Base-by-base conservation (phyloP, 2,113 vertebrate species). In the Vulpes lagopus region DNA sequence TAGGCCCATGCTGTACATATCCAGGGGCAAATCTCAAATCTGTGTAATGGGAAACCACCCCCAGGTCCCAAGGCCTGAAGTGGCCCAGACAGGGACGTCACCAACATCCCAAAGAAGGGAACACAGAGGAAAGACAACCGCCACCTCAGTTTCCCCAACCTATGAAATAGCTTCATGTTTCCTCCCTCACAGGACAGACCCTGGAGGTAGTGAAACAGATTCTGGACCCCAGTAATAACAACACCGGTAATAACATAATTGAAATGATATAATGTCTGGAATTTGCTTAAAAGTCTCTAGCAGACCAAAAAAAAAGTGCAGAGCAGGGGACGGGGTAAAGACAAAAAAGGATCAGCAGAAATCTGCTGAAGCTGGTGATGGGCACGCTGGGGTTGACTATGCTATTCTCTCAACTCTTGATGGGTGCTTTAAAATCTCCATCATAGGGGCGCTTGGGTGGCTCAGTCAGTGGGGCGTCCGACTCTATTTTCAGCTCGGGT, bases 1-100 rank as follows among this genome's bases (percentile, higher is more conserved):
- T 11, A 11, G 0, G 14, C 14, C 20, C 32, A 64, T 11, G 0
- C 3, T 15, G 30, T 1, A 16, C 2, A 4, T 17, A 53, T 15
- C 27, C 9, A 27, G n/a, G 22, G 9, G 0, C 25, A 79, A 84
- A 62, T 9, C 32, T 69, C 38, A 20, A 74, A 30, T 19, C 53
- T 14, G 0, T 27, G 32, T 19, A 20, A 78, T 49, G 1, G 51
- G 65, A 89, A 84, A 94, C 14, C 57, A 16, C 2, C 6, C 23
- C 30, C 49, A 23, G 8, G 6, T 8, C 10, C 35, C 0, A 8
- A 89, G 38, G 11, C 5, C 78, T 30, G 25, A 7, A 7, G 59
- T 2, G 35, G n/a, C 11, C 43, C 23, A 64, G 53, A 92, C 30
- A 51, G n/a, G 11, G 69, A 83, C n/a, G 51, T 90, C 49, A 7